phyloP scores from a whole-genome alignment of 2,797 vertebrate genomes.

The Mormyrus hasselquistii region DNA sequence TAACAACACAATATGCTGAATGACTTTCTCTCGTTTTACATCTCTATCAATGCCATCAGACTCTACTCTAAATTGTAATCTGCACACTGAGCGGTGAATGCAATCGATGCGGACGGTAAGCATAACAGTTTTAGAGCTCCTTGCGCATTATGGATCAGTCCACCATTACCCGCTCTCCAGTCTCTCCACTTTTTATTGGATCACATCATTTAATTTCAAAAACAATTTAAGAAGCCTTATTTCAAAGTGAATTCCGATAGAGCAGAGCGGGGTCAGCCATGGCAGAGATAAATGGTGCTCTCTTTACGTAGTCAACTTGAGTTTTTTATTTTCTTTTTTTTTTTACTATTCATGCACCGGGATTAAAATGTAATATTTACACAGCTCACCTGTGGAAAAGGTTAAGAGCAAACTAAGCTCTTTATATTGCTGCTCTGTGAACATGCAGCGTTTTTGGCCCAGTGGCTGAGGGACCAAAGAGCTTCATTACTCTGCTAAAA shows the following conservation, averaged over 20 bases:
- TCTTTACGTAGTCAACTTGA: background rate
- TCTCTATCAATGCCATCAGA: background rate
- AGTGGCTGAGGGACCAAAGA: conserved; percentile 33
- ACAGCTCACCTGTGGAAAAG: conserved; percentile 36
- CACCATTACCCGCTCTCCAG: background rate
- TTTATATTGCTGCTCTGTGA: conserved; percentile 40
- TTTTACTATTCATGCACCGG: conserved; percentile 10
- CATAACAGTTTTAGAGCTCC: conserved; percentile 3
- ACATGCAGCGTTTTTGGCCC: conserved; percentile 32
- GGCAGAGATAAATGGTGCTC: conserved; percentile 26
- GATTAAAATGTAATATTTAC: conserved; percentile 41
- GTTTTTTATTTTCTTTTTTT: background rate
- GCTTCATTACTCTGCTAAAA: conserved; percentile 61
- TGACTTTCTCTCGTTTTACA: background rate
- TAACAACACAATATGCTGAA: background rate
- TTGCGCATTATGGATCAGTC: background rate
- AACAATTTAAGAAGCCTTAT: conserved; percentile 29
- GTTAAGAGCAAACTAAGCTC: conserved; percentile 36
- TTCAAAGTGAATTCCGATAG: conserved; percentile 37
- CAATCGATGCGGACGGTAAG: conserved; percentile 26
- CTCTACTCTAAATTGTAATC: background rate
- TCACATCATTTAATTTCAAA: conserved; percentile 20
- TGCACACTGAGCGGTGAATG: background rate
- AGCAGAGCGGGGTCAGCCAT: conserved; percentile 36
- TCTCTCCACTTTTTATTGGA: conserved; percentile 18